Evolutionary conservation across 2,888 invertebrate species (phyloP), one percentile per base, ranked within the genome.

Genomic region (Empis livida): DNA sequence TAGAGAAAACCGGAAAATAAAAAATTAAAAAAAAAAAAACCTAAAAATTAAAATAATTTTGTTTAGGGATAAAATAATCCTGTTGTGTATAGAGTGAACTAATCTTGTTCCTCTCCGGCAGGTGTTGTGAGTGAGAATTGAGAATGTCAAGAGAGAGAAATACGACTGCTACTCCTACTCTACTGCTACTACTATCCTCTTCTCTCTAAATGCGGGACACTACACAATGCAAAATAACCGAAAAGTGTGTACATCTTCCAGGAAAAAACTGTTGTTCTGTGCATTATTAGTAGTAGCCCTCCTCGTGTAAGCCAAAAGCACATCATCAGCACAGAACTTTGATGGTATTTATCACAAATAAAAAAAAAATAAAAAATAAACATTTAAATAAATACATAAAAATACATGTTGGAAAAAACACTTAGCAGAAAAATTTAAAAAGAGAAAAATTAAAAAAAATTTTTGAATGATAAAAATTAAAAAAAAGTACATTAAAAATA

Each of bases 31-130:
- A 43, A 55, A 53, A 49, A 54, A 55, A 50, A 43, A 51, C 42
- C 44, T 46, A 48, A 37, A 44, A 52, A 53, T 53, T 53, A 54
- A 47, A 51, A 48, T 53, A 47, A 57, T 55, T 54, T 52, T 55
- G 57, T 55, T 56, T 57, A 58, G 57, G 59, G 59, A 54, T 54
- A 8, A 27, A 27, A 20, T 20, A 8, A 58, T 69, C 70, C 70
- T 68, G 69, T 68, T 70, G 68, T 65, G 68, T 68, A 63, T 55
- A 69, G 70, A 70, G 70, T 58, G 69, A 70, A 70, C 70, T 70
- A 70, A 70, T 64, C 66, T 70, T 68, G 70, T 70, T 70, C 70
- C 70, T 70, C 70, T 70, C 70, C 68, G 68, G 65, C 70, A 70
- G 70, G 70, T 70, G 62, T 63, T 62, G 61, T 67, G 66, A 65